Evolutionary conservation across 2,113 vertebrate genomes (phyloP), one percentile per base, ranked within the genome.

Genomic region (Accipiter cooperii): DNA sequence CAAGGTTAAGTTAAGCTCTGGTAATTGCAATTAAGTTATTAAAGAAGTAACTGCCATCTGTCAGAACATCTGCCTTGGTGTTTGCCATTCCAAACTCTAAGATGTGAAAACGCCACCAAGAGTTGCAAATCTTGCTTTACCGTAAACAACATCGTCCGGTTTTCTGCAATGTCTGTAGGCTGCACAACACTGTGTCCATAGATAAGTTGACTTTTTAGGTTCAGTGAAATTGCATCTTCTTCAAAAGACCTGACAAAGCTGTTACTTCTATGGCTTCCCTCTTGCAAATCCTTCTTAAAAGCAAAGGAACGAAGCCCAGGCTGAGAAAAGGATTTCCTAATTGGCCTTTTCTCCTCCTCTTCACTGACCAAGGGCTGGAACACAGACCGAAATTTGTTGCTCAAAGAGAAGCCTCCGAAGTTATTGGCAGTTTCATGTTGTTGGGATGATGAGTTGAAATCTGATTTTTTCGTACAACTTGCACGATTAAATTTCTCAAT

Each of bases 141-240:
- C 98, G 97, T 99, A 69, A 99, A 99, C 69, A 99, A 98, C 99
- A 99, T 99, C 40, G 99, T 99, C 96, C 99, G 98, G 98, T 99
- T 99, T 96, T 99, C 99, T 95, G 98, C 99, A 29, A 99, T 98
- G 89, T 99, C 99, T 78, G 99, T 99, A 25, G 99, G 99, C 97
- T 99, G 99, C 28, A 99, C 99, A 36, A 98, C 98, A 77, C 96
- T 60, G 93, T 98, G 97, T 36, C 97, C 98, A 11, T 94, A 93
- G 28, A 97, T 81, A 68, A 98, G 98, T 25, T 98, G 98, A 75
- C 96, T 98, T 85, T 98, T 98, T 61, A 99, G 98, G 93, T 99
- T 99, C 44, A 99, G 98, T 25, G 98, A 99, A 33, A 99, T 97
- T 42, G 98, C 99, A 46, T 98, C 98, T 93, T 99, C 99, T 93